Conservation (phyloP, 2,113 vertebrate species). For the Maccullochella peelii region DNA sequence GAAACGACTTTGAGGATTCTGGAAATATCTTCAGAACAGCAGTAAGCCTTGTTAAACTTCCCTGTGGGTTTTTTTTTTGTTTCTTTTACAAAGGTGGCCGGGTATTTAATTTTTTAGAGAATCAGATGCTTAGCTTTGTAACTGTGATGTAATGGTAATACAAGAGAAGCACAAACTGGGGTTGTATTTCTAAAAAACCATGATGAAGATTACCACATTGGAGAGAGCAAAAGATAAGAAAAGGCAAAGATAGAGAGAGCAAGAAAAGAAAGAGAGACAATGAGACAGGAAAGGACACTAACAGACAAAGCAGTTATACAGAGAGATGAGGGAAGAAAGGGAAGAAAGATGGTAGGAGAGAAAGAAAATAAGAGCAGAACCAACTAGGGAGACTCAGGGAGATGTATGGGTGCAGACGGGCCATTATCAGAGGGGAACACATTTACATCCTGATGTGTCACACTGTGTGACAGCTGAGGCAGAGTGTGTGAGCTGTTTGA, state of each 20-base stretch:
- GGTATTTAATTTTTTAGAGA: background rate
- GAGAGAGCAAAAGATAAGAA: background rate
- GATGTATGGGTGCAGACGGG: background rate
- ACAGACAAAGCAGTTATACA: background rate
- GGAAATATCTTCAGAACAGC: background rate
- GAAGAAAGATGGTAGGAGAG: background rate
- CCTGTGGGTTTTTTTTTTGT: no score
- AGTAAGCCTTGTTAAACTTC: background rate
- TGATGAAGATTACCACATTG: no score
- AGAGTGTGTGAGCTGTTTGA: slow-evolving; percentile 4
- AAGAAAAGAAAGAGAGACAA: background rate
- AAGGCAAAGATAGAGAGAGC: background rate
- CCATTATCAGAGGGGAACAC: slow-evolving; percentile 33
- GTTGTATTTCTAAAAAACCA: background rate
- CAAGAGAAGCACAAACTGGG: background rate
- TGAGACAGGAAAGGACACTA: background rate
- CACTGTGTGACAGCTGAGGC: slow-evolving; percentile 54
- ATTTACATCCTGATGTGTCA: slow-evolving; percentile 37
- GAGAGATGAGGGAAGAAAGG: background rate
- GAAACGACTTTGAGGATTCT: no score
- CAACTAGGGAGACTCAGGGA: background rate
- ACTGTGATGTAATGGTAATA: background rate
- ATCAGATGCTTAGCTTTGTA: background rate
- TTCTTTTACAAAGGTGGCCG: background rate
- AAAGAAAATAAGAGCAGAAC: background rate